Conservation (phyloP, 1,140 invertebrate species). For the Hycleus phaleratus region DNA sequence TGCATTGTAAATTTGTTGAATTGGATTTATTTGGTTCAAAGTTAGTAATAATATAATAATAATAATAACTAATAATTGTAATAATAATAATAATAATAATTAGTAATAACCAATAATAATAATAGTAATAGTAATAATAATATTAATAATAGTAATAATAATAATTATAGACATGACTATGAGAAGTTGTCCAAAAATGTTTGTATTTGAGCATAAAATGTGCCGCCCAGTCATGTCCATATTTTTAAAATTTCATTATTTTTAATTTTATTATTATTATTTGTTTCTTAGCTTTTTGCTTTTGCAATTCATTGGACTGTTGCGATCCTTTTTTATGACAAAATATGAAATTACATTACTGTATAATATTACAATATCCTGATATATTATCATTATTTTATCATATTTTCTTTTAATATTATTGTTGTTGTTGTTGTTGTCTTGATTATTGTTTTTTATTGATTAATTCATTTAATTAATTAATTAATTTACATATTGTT, state of each 20-base stretch:
- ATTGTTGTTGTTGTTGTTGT: too few relatives aligned
- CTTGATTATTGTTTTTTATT: too few relatives aligned
- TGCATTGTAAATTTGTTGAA: conserved; percentile 8
- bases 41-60: conserved; percentile 26
- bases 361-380: conserved; percentile 26
- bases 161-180: conserved; percentile 18
- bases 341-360: conserved; percentile 20
- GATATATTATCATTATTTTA: conserved; percentile 19
- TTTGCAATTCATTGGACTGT: conserved; percentile 15
- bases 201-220: conserved; percentile 21
- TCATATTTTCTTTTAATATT: too few relatives aligned
- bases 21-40: conserved; percentile 33
- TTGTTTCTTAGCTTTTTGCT: too few relatives aligned
- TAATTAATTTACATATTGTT: too few relatives aligned
- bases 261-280: too few relatives aligned
- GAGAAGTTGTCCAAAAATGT: conserved; percentile 15
- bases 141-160: conserved; percentile 7
- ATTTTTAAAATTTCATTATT: conserved; percentile 1
- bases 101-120: too few relatives aligned
- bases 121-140: too few relatives aligned
- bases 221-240: conserved; percentile 22
- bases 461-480: too few relatives aligned
- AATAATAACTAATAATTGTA: too few relatives aligned
- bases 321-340: conserved; percentile 8
- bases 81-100: too few relatives aligned